These are phyloP conservation scores for Opisthocomus hoazin DNA, from an alignment of 2,113 vertebrate species.

Conservation along the genomic window DNA sequence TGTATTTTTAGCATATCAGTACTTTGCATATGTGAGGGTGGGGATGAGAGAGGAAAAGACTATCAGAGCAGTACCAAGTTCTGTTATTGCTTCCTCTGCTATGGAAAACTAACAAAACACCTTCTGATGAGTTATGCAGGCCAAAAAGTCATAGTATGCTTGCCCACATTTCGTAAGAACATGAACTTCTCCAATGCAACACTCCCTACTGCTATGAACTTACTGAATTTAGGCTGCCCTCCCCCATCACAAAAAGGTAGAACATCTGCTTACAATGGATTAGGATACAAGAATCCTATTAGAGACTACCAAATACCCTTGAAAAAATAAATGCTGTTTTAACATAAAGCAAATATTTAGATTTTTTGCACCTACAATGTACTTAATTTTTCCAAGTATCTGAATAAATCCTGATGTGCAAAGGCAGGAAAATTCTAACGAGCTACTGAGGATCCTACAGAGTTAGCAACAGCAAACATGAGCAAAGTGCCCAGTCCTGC, in stretches of 20 bases:
- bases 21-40: neutral
- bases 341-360: neutral
- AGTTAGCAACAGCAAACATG: accelerated
- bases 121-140: neutral
- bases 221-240: neutral
- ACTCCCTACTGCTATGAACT: neutral
- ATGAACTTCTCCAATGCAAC: neutral
- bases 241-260: neutral
- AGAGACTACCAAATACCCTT: neutral
- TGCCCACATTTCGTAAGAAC: neutral
- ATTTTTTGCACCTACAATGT: neutral
- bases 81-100: neutral
- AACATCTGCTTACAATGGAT: slow-evolving; percentile 30
- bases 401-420: neutral
- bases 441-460: neutral
- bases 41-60: neutral
- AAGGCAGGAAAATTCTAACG: neutral
- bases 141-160: neutral
- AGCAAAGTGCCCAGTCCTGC: neutral
- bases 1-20: neutral
- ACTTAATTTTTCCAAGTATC: neutral
- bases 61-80: neutral
- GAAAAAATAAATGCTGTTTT: neutral
- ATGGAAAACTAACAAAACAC: neutral
- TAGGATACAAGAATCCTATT: slow-evolving; percentile 27